Conservation (phyloP, 1,140 invertebrate genomes). For the Amyelois transitella region DNA sequence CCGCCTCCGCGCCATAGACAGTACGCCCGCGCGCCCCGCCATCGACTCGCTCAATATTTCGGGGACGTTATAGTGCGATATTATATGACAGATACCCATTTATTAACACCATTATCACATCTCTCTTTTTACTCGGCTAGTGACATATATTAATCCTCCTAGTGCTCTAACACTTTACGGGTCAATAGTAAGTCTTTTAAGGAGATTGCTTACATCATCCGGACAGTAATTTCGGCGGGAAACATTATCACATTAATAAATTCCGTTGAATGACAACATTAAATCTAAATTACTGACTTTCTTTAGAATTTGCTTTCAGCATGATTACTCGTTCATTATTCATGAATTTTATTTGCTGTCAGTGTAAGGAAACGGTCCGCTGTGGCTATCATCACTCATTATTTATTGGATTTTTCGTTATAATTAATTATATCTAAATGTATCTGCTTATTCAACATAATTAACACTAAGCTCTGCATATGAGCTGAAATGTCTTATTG, state of each 20-base stretch:
- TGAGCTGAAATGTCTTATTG: too few relatives aligned
- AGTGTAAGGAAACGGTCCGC: too few relatives aligned
- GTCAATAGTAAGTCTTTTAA: conserved; percentile 56
- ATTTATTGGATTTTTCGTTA: too few relatives aligned
- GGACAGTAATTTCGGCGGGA: conserved; percentile 58
- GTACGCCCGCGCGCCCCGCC: conserved; percentile 39
- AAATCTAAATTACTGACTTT: not conserved
- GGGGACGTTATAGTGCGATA: conserved; percentile 16
- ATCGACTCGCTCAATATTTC: conserved; percentile 46
- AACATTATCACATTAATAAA: conserved; percentile 27
- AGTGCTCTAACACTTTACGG: conserved; percentile 39
- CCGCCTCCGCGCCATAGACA: conserved; percentile 39
- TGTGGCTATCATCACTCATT: too few relatives aligned
- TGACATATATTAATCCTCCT: conserved; percentile 7
- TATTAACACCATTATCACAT: conserved; percentile 4
- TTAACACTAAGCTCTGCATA: too few relatives aligned
- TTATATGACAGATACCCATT: conserved; percentile 5
- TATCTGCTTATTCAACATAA: too few relatives aligned
- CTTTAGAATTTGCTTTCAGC: not conserved
- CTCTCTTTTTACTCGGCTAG: conserved; percentile 3
- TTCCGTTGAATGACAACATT: not conserved
- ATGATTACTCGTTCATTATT: not conserved
- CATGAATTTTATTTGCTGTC: too few relatives aligned
- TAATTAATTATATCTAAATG: too few relatives aligned
- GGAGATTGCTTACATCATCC: conserved; percentile 57